Evolutionary conservation across 23 tunicate genomes (phyloP).

Genomic region (Halocynthia roretzi): DNA sequence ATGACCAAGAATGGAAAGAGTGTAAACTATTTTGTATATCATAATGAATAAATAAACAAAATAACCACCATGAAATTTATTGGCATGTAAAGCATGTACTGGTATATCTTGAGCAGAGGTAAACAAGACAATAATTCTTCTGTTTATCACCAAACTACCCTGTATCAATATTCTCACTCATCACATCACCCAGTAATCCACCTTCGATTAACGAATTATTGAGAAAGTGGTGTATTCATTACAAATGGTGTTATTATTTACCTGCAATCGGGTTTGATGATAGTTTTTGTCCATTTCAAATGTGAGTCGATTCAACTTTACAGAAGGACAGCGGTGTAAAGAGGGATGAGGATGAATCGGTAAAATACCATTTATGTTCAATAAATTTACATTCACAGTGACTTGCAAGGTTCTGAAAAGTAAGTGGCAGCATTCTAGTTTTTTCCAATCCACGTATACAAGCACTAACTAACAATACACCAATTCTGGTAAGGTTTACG

Average conservation of each 20-base stretch:
- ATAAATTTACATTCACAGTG: conserved; percentile 46
- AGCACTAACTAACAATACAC: too few relatives aligned
- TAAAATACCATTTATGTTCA: conserved; percentile 48
- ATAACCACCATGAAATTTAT: too few relatives aligned
- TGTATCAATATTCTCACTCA: not conserved
- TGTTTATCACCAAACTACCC: too few relatives aligned
- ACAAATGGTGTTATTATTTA: not conserved
- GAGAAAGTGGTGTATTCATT: not conserved
- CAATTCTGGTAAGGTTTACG: too few relatives aligned
- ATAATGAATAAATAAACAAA: too few relatives aligned
- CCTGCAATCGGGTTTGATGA: conserved; percentile 82
- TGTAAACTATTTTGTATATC: too few relatives aligned
- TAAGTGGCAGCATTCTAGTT: not conserved
- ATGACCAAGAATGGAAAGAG: too few relatives aligned
- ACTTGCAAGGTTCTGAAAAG: conserved; percentile 66
- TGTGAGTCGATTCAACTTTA: conserved; percentile 40
- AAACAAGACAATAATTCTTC: too few relatives aligned
- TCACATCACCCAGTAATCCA: not conserved
- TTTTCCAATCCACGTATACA: not conserved
- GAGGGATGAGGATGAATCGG: conserved; percentile 42
- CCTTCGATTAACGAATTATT: not conserved
- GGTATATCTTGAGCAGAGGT: too few relatives aligned
- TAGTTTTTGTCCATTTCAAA: conserved; percentile 84
- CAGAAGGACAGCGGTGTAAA: conserved; percentile 39
- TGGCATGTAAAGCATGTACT: too few relatives aligned